Percentiles rank a stretch among this genome's conserved stretches.
Conservation (phyloP, 35 echinoderm and acorn worm species). For the Heliocidaris erythrogramma region DNA sequence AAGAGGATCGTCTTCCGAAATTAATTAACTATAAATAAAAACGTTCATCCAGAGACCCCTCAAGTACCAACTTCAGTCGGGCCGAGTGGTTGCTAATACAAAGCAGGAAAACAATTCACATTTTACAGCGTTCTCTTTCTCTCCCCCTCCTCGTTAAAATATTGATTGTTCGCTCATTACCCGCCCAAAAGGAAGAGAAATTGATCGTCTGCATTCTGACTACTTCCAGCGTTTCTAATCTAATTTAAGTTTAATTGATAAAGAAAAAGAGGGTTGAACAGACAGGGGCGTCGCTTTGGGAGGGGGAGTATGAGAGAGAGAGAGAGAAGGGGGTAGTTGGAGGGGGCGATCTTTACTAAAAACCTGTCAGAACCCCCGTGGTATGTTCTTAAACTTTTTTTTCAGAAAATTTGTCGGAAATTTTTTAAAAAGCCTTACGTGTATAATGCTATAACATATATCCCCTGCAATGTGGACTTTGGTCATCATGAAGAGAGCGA, state of each 20-base stretch:
- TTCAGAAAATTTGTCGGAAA: too few relatives aligned
- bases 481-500: too few relatives aligned
- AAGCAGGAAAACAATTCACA: not conserved
- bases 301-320: not conserved
- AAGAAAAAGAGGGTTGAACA: not conserved
- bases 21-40: slow-evolving; percentile 5
- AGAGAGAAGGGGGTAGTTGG: not conserved
- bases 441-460: too few relatives aligned
- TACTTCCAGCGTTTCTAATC: not conserved
- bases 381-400: too few relatives aligned
- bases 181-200: not conserved
- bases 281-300: not conserved
- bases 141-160: not conserved
- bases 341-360: too few relatives aligned
- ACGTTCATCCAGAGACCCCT: not conserved
- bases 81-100: not conserved
- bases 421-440: too few relatives aligned
- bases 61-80: not conserved
- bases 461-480: too few relatives aligned
- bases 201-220: not conserved
- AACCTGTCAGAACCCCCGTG: too few relatives aligned
- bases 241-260: not conserved
- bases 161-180: not conserved
- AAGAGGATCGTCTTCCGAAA: not conserved
- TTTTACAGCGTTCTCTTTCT: not conserved